Evolutionary conservation across 2,797 vertebrate genomes (phyloP).

Genomic region (Schizopygopsis malacanthus): DNA sequence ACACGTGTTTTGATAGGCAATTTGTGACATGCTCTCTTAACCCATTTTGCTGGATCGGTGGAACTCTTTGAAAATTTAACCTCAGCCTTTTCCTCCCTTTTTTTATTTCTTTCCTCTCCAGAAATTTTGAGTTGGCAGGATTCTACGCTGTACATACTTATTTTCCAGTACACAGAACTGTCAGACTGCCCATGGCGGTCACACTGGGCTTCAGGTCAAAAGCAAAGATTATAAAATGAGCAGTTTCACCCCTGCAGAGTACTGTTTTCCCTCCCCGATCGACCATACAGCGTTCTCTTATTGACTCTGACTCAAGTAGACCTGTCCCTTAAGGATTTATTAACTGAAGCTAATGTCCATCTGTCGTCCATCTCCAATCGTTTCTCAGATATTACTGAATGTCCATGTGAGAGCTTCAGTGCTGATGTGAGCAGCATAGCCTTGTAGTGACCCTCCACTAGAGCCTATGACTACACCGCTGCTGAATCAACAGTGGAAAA

Average conservation of each 20-base stretch:
- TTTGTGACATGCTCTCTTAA: conserved; percentile 61
- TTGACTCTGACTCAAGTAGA: conserved; percentile 19
- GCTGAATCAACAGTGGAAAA: conserved; percentile 38
- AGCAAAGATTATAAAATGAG: conserved; percentile 51
- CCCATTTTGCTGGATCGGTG: conserved; percentile 71
- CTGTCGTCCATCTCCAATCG: conserved; percentile 41
- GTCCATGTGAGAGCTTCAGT: conserved; percentile 35
- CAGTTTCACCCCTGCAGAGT: conserved; percentile 61
- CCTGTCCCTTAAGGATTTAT: conserved; percentile 14
- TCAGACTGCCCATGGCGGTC: conserved; percentile 49
- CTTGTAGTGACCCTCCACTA: conserved; percentile 27
- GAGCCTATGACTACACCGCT: conserved; percentile 26
- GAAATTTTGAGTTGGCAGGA: conserved; percentile 62
- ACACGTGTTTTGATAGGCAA: conserved; percentile 8
- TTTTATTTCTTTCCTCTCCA: conserved; percentile 54
- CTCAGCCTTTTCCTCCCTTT: conserved; percentile 63
- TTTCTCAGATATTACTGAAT: conserved; percentile 40
- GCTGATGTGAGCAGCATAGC: conserved; percentile 20
- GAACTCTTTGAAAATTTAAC: conserved; percentile 67
- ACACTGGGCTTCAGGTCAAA: conserved; percentile 52
- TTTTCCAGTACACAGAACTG: conserved; percentile 73
- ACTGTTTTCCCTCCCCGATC: conserved; percentile 29
- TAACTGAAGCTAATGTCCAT: conserved; percentile 49
- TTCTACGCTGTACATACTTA: conserved; percentile 80
- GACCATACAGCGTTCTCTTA: conserved; percentile 13